These are phyloP conservation scores for Acleris emargana DNA, from an alignment of 2,888 invertebrate species.

Conservation along the genomic window DNA sequence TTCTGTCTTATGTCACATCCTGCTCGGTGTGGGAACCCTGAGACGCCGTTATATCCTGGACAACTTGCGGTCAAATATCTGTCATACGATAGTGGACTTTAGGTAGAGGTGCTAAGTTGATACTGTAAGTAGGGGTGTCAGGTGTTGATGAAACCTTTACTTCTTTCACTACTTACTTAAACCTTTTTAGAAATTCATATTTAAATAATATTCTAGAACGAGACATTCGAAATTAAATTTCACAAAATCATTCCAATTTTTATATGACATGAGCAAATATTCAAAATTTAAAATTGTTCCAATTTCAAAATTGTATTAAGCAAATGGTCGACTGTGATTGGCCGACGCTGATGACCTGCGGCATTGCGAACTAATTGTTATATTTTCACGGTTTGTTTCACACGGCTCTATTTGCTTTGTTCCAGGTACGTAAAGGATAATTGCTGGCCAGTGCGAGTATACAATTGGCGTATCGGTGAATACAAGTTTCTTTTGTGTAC, in stretches of 20 bases:
- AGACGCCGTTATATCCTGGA: constrained; percentile 10
- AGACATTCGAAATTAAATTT: too few species aligned
- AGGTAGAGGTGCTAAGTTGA: not conserved
- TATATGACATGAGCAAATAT: not conserved
- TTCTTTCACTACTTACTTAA: too few species aligned
- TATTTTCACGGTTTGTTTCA: constrained; percentile 37
- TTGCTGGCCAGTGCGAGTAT: constrained; percentile 25
- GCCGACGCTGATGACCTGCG: constrained; percentile 12
- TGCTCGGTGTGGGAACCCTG: constrained; percentile 13
- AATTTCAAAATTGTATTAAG: constrained; percentile 20
- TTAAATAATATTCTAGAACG: too few species aligned
- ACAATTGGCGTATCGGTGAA: constrained; percentile 11
- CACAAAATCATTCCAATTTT: not conserved
- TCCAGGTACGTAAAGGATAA: constrained; percentile 33
- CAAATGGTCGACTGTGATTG: constrained; percentile 11
- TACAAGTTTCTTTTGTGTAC: constrained; percentile 1
- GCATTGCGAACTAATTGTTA: constrained; percentile 33
- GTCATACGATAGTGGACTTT: not conserved
- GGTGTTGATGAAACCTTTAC: not conserved
- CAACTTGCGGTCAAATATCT: constrained; percentile 7
- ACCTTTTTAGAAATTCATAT: too few species aligned
- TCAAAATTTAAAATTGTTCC: constrained; percentile 7
- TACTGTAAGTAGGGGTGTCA: not conserved
- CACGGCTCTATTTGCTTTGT: constrained; percentile 34
- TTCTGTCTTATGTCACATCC: constrained; percentile 11